A percentile compares a stretch with the other conserved stretches of the same genome.
phyloP scores from a whole-genome alignment of 2,888 invertebrate genomes.

The Meliscaeva auricollis region DNA sequence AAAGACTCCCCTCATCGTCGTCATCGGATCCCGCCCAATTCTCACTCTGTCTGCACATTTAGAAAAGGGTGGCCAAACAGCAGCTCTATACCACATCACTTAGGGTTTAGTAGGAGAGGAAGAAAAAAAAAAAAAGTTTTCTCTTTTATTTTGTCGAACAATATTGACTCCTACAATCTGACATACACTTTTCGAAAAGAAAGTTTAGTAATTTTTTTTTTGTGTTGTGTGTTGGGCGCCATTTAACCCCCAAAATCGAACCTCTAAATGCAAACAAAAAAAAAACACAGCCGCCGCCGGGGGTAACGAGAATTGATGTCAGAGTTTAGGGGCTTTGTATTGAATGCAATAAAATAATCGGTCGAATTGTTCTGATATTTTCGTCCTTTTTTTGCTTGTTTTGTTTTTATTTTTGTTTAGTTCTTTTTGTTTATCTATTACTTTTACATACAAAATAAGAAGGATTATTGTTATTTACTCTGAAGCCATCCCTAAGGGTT shows the following conservation, averaged over 20 bases:
- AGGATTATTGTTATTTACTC: slow-evolving; percentile 73
- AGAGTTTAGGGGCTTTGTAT: slow-evolving; percentile 71
- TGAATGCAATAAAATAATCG: slow-evolving; percentile 75
- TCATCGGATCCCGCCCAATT: slow-evolving; percentile 11
- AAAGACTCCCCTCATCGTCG: slow-evolving; percentile 15
- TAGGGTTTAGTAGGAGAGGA: slow-evolving; percentile 10
- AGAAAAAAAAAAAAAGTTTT: slow-evolving; percentile 40
- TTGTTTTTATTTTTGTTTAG: slow-evolving; percentile 9
- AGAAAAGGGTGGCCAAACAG: slow-evolving; percentile 52
- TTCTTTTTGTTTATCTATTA: slow-evolving; percentile 63
- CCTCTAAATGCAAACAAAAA: slow-evolving; percentile 37
- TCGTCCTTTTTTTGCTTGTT: slow-evolving; percentile 27
- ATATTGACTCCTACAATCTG: slow-evolving; percentile 74
- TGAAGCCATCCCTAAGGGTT: slow-evolving; percentile 48
- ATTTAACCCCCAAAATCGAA: slow-evolving; percentile 33
- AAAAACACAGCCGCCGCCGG: slow-evolving; percentile 19
- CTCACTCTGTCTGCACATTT: slow-evolving; percentile 50
- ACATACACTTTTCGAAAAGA: slow-evolving; percentile 57
- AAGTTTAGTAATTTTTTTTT: slow-evolving; percentile 50
- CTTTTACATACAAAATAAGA: slow-evolving; percentile 71
- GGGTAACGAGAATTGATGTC: slow-evolving; percentile 72
- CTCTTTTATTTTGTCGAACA: slow-evolving; percentile 44
- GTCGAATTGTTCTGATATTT: slow-evolving; percentile 59
- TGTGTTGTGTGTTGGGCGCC: slow-evolving; percentile 26
- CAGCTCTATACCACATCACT: slow-evolving; percentile 53